Conservation (phyloP, 2,888 invertebrate genomes). For the Stratiomys singularior region DNA sequence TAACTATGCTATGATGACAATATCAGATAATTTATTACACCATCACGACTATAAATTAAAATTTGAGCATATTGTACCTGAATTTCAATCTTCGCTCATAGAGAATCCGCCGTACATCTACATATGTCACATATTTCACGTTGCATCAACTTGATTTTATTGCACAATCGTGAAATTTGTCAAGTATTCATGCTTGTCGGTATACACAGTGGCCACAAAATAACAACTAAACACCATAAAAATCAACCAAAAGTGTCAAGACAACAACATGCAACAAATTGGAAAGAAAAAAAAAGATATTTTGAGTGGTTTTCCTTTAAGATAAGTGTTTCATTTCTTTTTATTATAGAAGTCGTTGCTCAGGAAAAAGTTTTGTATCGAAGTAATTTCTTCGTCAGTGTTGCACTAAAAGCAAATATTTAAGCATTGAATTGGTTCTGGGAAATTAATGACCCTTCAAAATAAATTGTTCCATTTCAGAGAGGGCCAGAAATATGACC, state of each 20-base stretch:
- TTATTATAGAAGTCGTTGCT: not conserved
- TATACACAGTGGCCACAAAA: constrained; percentile 16
- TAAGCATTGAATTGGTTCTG: constrained; percentile 7
- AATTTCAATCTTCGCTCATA: not conserved
- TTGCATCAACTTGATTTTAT: constrained; percentile 11
- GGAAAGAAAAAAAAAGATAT: not conserved
- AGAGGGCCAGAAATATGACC: not conserved
- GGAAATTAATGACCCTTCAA: constrained; percentile 26
- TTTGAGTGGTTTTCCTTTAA: not conserved
- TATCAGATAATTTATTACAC: not conserved
- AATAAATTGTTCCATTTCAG: constrained; percentile 2
- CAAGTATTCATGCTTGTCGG: not conserved
- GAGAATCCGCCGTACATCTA: not conserved
- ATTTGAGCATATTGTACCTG: not conserved
- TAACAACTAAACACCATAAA: constrained; percentile 10
- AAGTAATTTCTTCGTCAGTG: not conserved
- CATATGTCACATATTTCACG: constrained; percentile 26
- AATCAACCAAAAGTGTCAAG: not conserved
- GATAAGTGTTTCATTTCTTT: not conserved
- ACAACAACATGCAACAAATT: constrained; percentile 1
- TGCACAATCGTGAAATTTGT: constrained; percentile 28
- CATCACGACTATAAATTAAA: not conserved
- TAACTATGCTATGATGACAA: not conserved
- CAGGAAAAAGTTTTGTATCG: not conserved
- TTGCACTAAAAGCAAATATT: constrained; percentile 36